Evolutionary conservation across 1,140 invertebrate genomes (phyloP), one percentile per base, ranked within the genome.

Genomic region (Drosophila ambigua): DNA sequence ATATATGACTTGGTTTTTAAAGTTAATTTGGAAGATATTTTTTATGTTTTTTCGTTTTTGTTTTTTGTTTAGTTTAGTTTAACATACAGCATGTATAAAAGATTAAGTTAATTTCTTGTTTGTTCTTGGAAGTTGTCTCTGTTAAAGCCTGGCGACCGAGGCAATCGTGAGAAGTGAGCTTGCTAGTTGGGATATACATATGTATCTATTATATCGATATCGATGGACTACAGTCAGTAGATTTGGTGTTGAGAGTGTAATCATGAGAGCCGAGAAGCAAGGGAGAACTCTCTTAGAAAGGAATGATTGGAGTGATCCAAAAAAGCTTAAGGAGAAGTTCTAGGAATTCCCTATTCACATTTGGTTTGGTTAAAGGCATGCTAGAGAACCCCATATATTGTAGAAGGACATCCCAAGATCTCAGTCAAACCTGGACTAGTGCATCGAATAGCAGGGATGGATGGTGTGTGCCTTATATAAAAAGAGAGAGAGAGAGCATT

Each of bases 21-120:
- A 80, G 61, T 84, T 83, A 83, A 85, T 88, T 87, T 87, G 83
- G 83, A 88, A 87, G 83, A 87, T 83, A 79, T 79, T 83, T 88
- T 65, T 68, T 67, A 46, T 5, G 63, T 8, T 68, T 53, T 72
- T 74, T 52, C 71, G 60, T 50, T 60, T 76, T 75, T n/a, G 51
- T 64, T 73, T 72, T 68, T 68, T 68, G 45, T 72, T 72, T 43
- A 46, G 67, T 66, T 72, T 73, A 83, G 76, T 76, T 76, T 72
- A 72, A 82, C 80, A 71, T 71, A 89, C 64, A 83, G 83, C 67
- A 53, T 83, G 83, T 79, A 88, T 85, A 84, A 72, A 79, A 79
- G 62, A 68, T 83, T 72, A 76, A 64, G 72, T 76, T 84, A 50
- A 68, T 74, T 80, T 62, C 31, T 63, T 72, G 61, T 77, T 72